Percentiles rank a stretch among this genome's conserved stretches.
phyloP scores from a whole-genome alignment of 2,113 vertebrate species.

The Sterrhoptilus dennistouni region DNA sequence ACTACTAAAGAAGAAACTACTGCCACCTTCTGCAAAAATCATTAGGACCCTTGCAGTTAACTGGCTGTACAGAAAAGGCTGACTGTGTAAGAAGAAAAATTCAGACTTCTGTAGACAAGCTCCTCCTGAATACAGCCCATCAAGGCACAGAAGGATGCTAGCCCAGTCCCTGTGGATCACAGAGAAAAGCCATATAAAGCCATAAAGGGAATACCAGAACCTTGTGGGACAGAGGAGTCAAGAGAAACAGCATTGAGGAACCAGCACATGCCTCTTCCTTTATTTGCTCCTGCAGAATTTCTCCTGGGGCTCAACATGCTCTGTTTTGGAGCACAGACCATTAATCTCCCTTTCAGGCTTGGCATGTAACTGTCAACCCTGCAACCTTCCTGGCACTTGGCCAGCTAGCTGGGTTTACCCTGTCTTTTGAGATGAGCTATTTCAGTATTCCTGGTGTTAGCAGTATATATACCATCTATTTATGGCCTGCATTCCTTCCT shows the following conservation, averaged over 20 bases:
- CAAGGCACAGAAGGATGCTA: neutral
- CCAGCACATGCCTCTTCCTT: neutral
- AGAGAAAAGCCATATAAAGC: neutral
- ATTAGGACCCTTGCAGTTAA: neutral
- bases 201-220: neutral
- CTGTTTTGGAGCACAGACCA: neutral
- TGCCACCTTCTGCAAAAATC: neutral
- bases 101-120: neutral
- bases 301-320: neutral
- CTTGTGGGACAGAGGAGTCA: neutral
- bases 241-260: neutral
- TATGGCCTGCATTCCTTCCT: neutral
- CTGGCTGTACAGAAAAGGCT: neutral
- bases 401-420: neutral
- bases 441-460: neutral
- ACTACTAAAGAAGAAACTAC: too few relatives aligned
- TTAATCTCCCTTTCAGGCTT: neutral
- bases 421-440: constrained; percentile 7
- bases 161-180: neutral
- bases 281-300: neutral
- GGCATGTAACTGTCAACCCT: neutral
- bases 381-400: neutral
- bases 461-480: neutral
- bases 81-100: neutral
- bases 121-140: neutral